phyloP scores from a whole-genome alignment of 2,113 vertebrate genomes.

The Vidua macroura region DNA sequence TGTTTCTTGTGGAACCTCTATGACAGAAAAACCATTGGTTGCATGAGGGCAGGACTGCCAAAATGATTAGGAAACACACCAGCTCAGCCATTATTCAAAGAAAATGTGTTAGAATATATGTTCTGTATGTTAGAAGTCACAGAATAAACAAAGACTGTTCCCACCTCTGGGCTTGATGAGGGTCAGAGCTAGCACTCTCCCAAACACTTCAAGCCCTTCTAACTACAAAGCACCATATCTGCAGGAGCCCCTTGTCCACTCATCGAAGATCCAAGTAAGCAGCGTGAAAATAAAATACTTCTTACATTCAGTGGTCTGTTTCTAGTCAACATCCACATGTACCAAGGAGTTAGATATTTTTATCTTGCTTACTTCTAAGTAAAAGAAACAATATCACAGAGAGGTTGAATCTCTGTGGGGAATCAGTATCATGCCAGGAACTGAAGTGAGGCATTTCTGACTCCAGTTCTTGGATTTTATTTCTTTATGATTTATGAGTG shows the following conservation, averaged over 20 bases:
- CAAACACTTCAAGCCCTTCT: not conserved
- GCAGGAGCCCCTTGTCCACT: not conserved
- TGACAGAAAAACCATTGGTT: not conserved
- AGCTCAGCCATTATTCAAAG: not conserved
- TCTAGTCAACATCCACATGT: not conserved
- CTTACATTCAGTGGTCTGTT: not conserved
- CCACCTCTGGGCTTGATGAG: not conserved
- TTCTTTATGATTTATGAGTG: constrained; percentile 32
- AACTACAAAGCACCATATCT: not conserved
- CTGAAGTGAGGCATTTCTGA: constrained; percentile 2
- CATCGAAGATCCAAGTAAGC: not conserved
- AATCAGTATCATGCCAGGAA: not conserved
- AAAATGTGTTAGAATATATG: not conserved
- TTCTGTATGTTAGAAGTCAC: not conserved
- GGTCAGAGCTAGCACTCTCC: not conserved
- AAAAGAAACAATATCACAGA: constrained; percentile 2
- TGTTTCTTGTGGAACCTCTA: not conserved
- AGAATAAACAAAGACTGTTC: not conserved
- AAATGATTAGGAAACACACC: not conserved
- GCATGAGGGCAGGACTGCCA: not conserved
- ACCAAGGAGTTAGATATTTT: constrained; percentile 37
- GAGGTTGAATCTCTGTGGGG: constrained; percentile 19
- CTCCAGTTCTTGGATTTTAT: not conserved
- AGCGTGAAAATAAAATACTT: not conserved
- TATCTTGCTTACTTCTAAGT: constrained; percentile 45